phyloP scores from a whole-genome alignment of 1,140 invertebrate species.

The Magallana angulata region DNA sequence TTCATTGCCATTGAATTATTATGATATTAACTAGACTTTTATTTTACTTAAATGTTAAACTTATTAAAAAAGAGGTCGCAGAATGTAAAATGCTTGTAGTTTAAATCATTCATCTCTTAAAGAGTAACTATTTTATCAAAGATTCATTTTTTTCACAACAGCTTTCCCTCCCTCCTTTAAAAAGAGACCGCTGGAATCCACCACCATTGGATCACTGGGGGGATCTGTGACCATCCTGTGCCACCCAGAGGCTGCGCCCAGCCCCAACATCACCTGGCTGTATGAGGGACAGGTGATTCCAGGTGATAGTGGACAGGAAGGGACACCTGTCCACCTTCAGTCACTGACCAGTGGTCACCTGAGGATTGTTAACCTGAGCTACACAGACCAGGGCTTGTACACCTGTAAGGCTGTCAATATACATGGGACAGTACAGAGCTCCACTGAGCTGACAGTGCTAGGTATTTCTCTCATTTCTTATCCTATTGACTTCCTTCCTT shows the following conservation, averaged over 20 bases:
- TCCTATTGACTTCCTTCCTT: too few species aligned
- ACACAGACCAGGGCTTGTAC: slow-evolving; percentile 62
- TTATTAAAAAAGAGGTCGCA: too few species aligned
- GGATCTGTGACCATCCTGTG: slow-evolving; percentile 95
- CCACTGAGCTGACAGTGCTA: not conserved
- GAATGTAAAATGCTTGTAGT: too few species aligned
- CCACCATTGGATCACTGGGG: slow-evolving; percentile 92
- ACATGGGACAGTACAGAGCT: slow-evolving; percentile 49
- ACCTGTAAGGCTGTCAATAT: slow-evolving; percentile 65
- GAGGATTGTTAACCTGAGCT: slow-evolving; percentile 55
- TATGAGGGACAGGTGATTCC: slow-evolving; percentile 91
- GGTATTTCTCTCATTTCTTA: not conserved
- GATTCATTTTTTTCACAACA: slow-evolving; percentile 63
- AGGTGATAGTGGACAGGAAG: slow-evolving; percentile 46
- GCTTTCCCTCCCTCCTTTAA: slow-evolving; percentile 93
- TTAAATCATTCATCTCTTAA: too few species aligned
- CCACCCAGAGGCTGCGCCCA: slow-evolving; percentile 95
- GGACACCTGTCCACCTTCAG: slow-evolving; percentile 53
- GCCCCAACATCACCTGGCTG: slow-evolving; percentile 89
- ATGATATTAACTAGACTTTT: too few species aligned
- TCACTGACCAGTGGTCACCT: slow-evolving; percentile 68
- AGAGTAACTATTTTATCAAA: too few species aligned
- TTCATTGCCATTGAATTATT: too few species aligned
- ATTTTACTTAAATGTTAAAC: too few species aligned
- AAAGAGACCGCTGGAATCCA: slow-evolving; percentile 91